Evolutionary conservation across 2,797 vertebrate species (phyloP).

Genomic region (Atherinosoma microstoma): DNA sequence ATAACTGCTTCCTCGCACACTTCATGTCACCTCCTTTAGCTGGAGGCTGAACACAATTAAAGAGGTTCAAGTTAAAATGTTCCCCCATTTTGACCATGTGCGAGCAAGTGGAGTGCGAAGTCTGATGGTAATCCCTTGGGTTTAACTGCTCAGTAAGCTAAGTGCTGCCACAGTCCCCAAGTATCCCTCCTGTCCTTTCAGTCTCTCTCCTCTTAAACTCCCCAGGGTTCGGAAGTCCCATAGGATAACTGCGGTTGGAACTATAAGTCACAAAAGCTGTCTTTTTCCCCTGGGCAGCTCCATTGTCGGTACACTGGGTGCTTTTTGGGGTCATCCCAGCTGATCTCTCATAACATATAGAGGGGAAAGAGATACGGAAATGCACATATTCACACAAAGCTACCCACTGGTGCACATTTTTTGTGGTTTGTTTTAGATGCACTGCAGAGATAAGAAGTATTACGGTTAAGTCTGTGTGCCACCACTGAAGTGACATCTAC

Average conservation of each 20-base stretch:
- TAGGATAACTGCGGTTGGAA: constrained; percentile 53
- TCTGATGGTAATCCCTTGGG: constrained; percentile 65
- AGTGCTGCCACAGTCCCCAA: constrained; percentile 37
- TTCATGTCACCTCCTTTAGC: constrained; percentile 36
- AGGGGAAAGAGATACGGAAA: constrained; percentile 21
- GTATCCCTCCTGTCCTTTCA: constrained; percentile 41
- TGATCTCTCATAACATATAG: constrained; percentile 52
- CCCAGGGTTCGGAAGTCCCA: constrained; percentile 54
- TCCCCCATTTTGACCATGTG: constrained; percentile 46
- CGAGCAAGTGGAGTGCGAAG: constrained; percentile 39
- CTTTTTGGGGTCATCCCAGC: constrained; percentile 57
- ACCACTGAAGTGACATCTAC: constrained; percentile 33
- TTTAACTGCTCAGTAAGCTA: constrained; percentile 67
- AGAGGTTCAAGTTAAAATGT: constrained; percentile 55
- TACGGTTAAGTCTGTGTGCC: constrained; percentile 42
- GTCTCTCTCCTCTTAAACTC: constrained; percentile 49
- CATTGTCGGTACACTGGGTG: constrained; percentile 39
- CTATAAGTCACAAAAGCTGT: constrained; percentile 50
- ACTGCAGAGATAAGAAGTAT: constrained; percentile 22
- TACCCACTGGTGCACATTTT: constrained; percentile 28
- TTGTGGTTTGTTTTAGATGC: constrained; percentile 29
- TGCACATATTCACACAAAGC: constrained; percentile 43
- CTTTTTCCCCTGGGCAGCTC: constrained; percentile 47
- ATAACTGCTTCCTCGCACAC: constrained; percentile 19
- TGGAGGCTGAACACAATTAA: constrained; percentile 57